Percentiles rank a stretch among this genome's conserved stretches.
These are phyloP conservation scores for Tokudaia muenninki DNA, from an alignment of 2,797 vertebrate species.

Conservation along the genomic window DNA sequence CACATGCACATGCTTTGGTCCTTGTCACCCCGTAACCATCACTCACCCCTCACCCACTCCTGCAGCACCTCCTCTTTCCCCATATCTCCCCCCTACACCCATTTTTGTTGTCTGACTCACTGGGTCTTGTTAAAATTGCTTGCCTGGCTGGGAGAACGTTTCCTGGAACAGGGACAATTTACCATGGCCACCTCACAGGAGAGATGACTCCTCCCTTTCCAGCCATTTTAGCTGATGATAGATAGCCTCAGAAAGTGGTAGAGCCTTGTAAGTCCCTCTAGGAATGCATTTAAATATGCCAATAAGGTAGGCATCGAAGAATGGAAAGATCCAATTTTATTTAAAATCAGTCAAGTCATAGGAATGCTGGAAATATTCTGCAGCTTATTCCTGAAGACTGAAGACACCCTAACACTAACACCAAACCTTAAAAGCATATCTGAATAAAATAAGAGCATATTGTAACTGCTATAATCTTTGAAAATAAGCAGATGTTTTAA, in stretches of 20 bases:
- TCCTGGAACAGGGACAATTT: background rate
- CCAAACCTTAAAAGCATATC: background rate
- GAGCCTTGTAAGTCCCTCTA: background rate
- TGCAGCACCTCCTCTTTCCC: background rate
- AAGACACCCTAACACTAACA: background rate
- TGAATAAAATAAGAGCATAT: background rate
- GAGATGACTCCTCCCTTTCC: background rate
- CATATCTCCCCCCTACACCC: background rate
- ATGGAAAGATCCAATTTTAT: background rate
- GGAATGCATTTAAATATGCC: background rate
- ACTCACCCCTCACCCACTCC: background rate
- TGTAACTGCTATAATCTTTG: background rate
- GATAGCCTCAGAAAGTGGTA: background rate
- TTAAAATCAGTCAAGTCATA: background rate
- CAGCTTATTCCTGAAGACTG: background rate
- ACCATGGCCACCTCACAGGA: background rate
- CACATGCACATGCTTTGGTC: background rate
- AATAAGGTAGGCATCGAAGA: background rate
- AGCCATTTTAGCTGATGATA: background rate
- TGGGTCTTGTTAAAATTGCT: background rate
- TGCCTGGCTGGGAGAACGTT: background rate
- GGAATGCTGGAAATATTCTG: background rate
- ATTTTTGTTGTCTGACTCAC: background rate
- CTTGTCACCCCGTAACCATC: background rate
- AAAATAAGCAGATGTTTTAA: background rate